A percentile compares a stretch with the other conserved stretches of the same genome.
Evolutionary conservation across 2,113 vertebrate genomes (phyloP).

Genomic region (Ailurus styani): DNA sequence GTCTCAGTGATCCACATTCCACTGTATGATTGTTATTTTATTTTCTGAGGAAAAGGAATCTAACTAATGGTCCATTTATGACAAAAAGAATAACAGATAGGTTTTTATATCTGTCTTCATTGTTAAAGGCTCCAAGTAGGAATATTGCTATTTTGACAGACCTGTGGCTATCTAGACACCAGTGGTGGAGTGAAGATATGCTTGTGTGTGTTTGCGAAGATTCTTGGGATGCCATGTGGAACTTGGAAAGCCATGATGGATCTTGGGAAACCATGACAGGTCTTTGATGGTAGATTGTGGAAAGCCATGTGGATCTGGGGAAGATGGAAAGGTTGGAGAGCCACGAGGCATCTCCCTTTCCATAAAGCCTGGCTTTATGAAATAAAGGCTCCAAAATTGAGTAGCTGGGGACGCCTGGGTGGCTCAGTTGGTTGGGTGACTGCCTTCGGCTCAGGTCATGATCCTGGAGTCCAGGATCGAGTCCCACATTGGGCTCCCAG

Average conservation of each 20-base stretch:
- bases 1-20: fast-evolving
- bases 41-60: background rate
- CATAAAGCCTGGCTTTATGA: background rate
- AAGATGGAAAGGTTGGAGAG: background rate
- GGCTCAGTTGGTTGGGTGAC: no score
- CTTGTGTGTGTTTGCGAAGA: no score
- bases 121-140: no score
- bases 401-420: no score
- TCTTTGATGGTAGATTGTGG: background rate
- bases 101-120: background rate
- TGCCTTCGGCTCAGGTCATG: no score
- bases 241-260: fast-evolving
- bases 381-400: no score
- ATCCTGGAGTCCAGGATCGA: no score
- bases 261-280: no score
- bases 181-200: background rate
- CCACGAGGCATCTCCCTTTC: background rate
- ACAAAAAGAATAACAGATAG: background rate
- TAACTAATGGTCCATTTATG: fast-evolving
- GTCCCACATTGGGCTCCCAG: no score
- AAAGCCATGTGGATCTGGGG: background rate
- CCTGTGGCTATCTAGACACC: no score
- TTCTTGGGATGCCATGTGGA: background rate
- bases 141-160: background rate
- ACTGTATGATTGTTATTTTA: background rate